A percentile compares a stretch with the other conserved stretches of the same genome.
phyloP scores from a whole-genome alignment of 2,113 vertebrate species.

The Psammodynastes pulverulentus region DNA sequence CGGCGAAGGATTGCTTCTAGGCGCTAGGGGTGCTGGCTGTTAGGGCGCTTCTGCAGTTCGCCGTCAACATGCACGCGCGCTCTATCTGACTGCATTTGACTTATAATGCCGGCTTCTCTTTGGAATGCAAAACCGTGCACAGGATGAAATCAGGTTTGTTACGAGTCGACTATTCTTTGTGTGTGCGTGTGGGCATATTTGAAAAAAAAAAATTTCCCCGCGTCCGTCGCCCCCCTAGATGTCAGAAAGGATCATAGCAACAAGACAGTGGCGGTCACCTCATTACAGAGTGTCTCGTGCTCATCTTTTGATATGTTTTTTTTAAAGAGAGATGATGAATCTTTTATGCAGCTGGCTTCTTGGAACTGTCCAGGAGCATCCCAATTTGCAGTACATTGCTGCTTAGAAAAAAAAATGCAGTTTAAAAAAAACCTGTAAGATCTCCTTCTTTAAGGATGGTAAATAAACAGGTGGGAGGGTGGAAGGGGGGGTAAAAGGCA shows the following conservation, averaged over 20 bases:
- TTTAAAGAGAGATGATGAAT: slow-evolving; percentile 48
- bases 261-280: slow-evolving; percentile 42
- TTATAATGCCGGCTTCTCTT: slow-evolving; percentile 59
- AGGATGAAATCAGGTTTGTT: slow-evolving; percentile 76
- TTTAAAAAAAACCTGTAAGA: slow-evolving; percentile 29
- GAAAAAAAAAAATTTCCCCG: background rate
- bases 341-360: slow-evolving; percentile 69
- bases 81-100: slow-evolving; percentile 46
- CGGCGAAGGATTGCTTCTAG: background rate
- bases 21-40: slow-evolving; percentile 18
- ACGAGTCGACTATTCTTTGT: slow-evolving; percentile 25
- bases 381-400: slow-evolving; percentile 68
- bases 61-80: slow-evolving; percentile 50
- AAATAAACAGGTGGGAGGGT: slow-evolving; percentile 71
- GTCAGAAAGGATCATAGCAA: slow-evolving; percentile 45
- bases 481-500: slow-evolving; percentile 22
- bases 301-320: slow-evolving; percentile 48
- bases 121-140: slow-evolving; percentile 67
- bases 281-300: slow-evolving; percentile 43
- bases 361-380: slow-evolving; percentile 53
- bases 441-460: slow-evolving; percentile 60
- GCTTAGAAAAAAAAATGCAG: slow-evolving; percentile 22
- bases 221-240: slow-evolving; percentile 45
- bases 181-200: background rate
- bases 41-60: slow-evolving; percentile 38